A percentile compares a stretch with the other conserved stretches of the same genome.
phyloP scores from a whole-genome alignment of 2,113 vertebrate species.

The Paralichthys olivaceus region DNA sequence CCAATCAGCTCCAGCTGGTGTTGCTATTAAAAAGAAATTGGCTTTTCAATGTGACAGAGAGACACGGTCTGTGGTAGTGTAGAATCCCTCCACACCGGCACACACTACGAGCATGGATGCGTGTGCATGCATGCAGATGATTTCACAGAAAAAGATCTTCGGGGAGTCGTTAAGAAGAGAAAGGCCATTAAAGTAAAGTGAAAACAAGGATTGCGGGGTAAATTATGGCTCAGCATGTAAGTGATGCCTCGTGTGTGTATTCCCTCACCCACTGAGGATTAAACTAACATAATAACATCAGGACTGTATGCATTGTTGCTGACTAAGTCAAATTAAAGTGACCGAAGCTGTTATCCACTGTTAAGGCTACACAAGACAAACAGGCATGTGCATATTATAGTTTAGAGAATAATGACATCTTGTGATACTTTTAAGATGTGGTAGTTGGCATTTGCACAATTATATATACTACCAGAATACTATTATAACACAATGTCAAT shows the following conservation, averaged over 20 bases:
- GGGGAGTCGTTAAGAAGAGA: slow-evolving; percentile 60
- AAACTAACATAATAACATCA: slow-evolving; percentile 37
- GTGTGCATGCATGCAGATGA: slow-evolving; percentile 38
- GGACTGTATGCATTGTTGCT: slow-evolving; percentile 9
- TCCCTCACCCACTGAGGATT: slow-evolving; percentile 33
- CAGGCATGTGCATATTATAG: not conserved
- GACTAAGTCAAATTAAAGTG: slow-evolving; percentile 15
- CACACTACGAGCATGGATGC: slow-evolving; percentile 8
- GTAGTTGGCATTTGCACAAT: too few relatives aligned
- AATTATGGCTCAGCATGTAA: slow-evolving; percentile 38
- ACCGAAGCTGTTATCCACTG: not conserved
- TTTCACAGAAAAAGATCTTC: slow-evolving; percentile 34
- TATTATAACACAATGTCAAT: not conserved
- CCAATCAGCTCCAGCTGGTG: slow-evolving; percentile 80
- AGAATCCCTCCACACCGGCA: slow-evolving; percentile 33
- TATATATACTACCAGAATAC: not conserved
- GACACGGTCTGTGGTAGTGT: slow-evolving; percentile 51
- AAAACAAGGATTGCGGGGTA: slow-evolving; percentile 52
- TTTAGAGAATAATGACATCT: too few relatives aligned
- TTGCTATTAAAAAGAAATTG: slow-evolving; percentile 81
- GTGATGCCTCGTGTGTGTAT: slow-evolving; percentile 24
- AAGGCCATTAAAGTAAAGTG: slow-evolving; percentile 58
- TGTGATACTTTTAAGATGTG: too few relatives aligned
- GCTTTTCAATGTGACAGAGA: slow-evolving; percentile 72
- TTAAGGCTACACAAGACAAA: not conserved